Conservation (phyloP, 2,113 vertebrate species). For the Paradisaea rubra region DNA sequence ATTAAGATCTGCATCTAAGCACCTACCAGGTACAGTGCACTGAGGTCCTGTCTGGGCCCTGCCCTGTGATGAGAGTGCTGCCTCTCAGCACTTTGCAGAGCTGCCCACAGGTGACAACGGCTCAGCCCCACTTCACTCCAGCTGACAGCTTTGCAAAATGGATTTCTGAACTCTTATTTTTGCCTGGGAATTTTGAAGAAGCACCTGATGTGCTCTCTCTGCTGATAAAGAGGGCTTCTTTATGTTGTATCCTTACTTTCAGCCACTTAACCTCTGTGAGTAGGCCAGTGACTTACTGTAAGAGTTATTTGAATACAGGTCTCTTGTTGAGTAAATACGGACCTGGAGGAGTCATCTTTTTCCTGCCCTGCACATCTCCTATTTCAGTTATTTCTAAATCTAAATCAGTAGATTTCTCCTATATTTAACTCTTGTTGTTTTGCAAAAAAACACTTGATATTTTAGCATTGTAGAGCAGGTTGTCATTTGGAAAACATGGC, state of each 20-base stretch:
- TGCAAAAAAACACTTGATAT: background rate
- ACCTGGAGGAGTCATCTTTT: background rate
- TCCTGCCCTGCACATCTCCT: background rate
- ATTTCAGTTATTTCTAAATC: background rate
- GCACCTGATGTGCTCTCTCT: background rate
- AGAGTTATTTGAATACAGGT: background rate
- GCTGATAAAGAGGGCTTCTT: background rate
- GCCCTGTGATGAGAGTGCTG: background rate
- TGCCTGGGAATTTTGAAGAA: background rate
- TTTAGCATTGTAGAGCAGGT: background rate
- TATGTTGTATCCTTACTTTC: background rate
- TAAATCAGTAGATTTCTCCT: background rate
- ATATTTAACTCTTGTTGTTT: background rate
- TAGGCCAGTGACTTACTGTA: background rate
- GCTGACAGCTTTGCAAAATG: background rate
- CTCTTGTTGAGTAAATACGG: background rate
- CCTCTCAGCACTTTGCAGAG: background rate
- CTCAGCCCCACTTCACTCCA: background rate
- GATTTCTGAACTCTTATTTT: background rate
- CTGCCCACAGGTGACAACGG: background rate
- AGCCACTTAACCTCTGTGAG: background rate
- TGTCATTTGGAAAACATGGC: background rate
- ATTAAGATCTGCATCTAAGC: background rate
- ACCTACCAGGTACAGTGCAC: background rate
- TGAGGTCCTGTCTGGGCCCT: background rate